Conservation (phyloP, 2,888 invertebrate genomes). For the Caenorhabditis imperialis region DNA sequence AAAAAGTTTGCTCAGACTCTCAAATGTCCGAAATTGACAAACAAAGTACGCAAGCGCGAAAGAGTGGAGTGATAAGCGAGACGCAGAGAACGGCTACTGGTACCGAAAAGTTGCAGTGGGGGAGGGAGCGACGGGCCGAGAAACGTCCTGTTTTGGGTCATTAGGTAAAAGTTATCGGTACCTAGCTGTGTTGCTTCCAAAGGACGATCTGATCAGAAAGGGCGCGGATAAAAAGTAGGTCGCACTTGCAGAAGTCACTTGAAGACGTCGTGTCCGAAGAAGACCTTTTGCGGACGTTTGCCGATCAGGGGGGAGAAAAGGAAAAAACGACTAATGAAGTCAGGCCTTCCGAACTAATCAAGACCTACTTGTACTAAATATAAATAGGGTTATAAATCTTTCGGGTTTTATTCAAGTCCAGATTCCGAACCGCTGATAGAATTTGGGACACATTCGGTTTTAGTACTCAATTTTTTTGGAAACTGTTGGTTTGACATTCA, state of each 20-base stretch:
- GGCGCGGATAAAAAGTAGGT: conserved; percentile 49
- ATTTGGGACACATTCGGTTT: neutral
- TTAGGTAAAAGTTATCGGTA: conserved; percentile 53
- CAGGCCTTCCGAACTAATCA: conserved; percentile 31
- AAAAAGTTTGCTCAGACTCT: conserved; percentile 39
- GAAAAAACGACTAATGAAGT: conserved; percentile 49
- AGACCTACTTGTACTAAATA: conserved; percentile 42
- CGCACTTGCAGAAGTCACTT: conserved; percentile 40
- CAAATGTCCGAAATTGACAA: conserved; percentile 9
- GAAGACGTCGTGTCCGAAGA: conserved; percentile 14
- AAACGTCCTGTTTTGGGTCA: conserved; percentile 43
- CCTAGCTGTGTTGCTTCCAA: conserved; percentile 45
- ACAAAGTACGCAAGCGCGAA: neutral
- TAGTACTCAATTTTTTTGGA: no score
- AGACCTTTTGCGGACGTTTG: neutral
- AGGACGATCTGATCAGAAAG: conserved; percentile 36
- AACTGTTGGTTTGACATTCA: no score
- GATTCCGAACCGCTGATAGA: conserved; percentile 27
- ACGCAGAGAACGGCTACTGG: conserved; percentile 37
- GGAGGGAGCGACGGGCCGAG: conserved; percentile 16
- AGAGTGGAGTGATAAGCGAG: conserved; percentile 15
- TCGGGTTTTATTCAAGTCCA: conserved; percentile 21
- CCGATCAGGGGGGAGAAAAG: conserved; percentile 7
- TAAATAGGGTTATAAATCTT: conserved; percentile 45
- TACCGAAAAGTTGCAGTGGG: conserved; percentile 45